Base-by-base conservation (phyloP, 2,888 invertebrate genomes). In the Drosophila imparisetae region DNA sequence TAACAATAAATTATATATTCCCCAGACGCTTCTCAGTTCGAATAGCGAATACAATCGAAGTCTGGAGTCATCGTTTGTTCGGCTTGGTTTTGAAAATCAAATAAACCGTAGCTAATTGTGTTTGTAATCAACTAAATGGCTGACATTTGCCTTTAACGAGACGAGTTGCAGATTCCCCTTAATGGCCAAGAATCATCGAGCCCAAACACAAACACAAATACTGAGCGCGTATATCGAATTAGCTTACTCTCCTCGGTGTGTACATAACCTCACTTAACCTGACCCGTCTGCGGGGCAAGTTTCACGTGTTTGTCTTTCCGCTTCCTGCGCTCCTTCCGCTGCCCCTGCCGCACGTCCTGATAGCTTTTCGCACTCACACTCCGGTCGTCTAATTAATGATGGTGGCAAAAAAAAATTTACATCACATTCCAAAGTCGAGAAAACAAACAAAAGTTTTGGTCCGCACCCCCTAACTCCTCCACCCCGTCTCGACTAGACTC, bases 81-180 rank as follows among this genome's bases (percentile, higher is more conserved):
- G 63, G 66, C 79, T 42, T 42, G 57, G 59, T 57, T 77, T 86
- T 70, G 86, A 81, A 81, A 86, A 88, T 86, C 90, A 86, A 86
- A 86, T 88, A 86, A 79, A 78, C 83, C 83, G 63, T 74, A 67
- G 83, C 90, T 86, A 86, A 86, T 86, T 86, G 89, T 90, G 89
- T 86, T 86, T 83, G 90, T 77, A 88, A 86, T 86, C 86, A 86
- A 90, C 77, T 81, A 88, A 86, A 86, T 88, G 76, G 74, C 73
- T 73, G 63, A 72, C 83, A 90, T 83, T 86, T 86, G 83, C 68
- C 81, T 78, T 81, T 78, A 72, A 75, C 72, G 71, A 74, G 78
- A 62, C 71, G 55, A 38, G 61, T 62, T 63, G 38, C 49, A 66
- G 59, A 53, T 71, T 32, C n/a, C 24, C 18, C 15, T 24, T 15